These are phyloP conservation scores for Coecobrya sp. DNA, from an alignment of 2,888 invertebrate species.

Conservation along the genomic window DNA sequence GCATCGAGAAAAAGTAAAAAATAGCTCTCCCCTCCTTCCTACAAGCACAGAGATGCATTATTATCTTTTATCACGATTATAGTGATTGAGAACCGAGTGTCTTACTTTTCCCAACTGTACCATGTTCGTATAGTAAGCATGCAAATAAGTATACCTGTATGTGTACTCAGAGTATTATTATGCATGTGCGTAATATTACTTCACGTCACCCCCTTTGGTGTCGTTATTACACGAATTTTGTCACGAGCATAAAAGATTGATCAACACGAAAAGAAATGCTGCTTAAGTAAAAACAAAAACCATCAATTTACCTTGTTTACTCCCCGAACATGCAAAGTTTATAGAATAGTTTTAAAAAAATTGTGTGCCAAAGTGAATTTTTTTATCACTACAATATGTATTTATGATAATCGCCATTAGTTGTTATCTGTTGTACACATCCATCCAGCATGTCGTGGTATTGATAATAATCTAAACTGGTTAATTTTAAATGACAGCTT, in stretches of 20 bases:
- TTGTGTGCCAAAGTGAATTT: neutral
- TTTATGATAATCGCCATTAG: neutral
- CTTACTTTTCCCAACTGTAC: slow-evolving; percentile 26
- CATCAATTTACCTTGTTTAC: slow-evolving; percentile 31
- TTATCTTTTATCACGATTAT: slow-evolving; percentile 75
- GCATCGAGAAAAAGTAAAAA: slow-evolving; percentile 49
- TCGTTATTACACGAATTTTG: slow-evolving; percentile 76
- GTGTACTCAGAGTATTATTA: slow-evolving; percentile 15
- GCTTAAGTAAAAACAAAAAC: slow-evolving; percentile 75
- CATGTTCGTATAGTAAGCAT: neutral
- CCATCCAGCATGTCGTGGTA: neutral
- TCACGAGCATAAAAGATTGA: slow-evolving; percentile 82
- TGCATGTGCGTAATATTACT: slow-evolving; percentile 55
- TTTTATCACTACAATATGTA: neutral
- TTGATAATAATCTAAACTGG: slow-evolving; percentile 32
- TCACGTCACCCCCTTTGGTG: slow-evolving; percentile 72
- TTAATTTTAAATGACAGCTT: slow-evolving; percentile 46
- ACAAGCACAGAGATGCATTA: slow-evolving; percentile 54
- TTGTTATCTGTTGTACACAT: too few species aligned
- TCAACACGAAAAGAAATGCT: slow-evolving; percentile 79
- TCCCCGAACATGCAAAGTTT: slow-evolving; percentile 31
- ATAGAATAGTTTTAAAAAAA: neutral
- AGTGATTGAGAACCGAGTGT: slow-evolving; percentile 65
- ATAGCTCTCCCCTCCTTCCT: slow-evolving; percentile 53
- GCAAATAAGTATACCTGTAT: neutral